Base-by-base conservation (phyloP, 1,140 invertebrate species). In the Stratiolaelaps scimitus region DNA sequence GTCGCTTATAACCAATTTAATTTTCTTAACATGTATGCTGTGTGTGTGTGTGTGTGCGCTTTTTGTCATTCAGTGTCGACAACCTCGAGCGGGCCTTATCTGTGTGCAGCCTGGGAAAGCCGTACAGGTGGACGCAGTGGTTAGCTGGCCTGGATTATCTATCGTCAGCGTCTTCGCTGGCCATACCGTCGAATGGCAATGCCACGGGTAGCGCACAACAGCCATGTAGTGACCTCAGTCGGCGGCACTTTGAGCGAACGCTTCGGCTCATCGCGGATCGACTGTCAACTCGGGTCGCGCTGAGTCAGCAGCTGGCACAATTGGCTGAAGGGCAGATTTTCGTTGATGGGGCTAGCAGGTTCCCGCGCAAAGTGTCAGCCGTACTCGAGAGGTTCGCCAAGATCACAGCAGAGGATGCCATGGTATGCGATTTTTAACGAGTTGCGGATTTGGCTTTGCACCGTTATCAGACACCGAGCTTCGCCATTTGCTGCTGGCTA, bases 121-220 rank as follows among this genome's bases (percentile, higher is more conserved):
- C 53, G 13, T 60, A 60, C 53, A 15, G 26, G 26, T 60, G 53
- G 53, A 60, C 53, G 6, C 53, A 60, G 23, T 60, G 53, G 53
- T 10, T 60, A 26, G 26, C 26, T 19, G 53, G 53, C 10, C 26
- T 60, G 23, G 53, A 60, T 26, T 60, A 29, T 26, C 23, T 60
- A 2, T 26, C 53, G 10, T 29, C 26, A 17, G 13, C 34, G 17
- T 29, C 53, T 15, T 34, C 53, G n/a, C 26, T 23, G 4, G 15
- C 53, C 1, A 13, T 29, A 5, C 53, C 34, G 1, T 20, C 53
- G 23, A n/a, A n/a, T n/a, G n/a, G n/a, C n/a, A n/a, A n/a, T n/a
- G n/a, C n/a, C n/a, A n/a, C n/a, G n/a, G n/a, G n/a, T n/a, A n/a
- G n/a, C n/a, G 4, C 34, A 10, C 34, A 40, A 10, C 34, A 40